Base-by-base conservation (phyloP, 2,113 vertebrate species). In the Lonchura striata region DNA sequence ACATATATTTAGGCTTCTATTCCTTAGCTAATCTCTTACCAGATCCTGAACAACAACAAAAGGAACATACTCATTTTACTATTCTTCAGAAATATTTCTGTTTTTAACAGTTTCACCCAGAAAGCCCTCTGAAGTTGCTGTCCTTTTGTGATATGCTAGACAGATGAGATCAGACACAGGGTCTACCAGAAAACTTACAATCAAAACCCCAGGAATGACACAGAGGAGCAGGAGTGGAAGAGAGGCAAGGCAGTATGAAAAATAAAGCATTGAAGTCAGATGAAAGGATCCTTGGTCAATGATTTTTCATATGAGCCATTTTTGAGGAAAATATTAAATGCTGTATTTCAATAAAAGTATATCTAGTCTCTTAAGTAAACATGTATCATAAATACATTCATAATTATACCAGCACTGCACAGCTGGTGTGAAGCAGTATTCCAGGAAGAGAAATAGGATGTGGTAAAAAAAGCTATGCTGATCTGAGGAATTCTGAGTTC, bases 1-100 rank as follows among this genome's bases (percentile, higher is more conserved):
- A 97, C 66, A 95, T 80, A 25, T 88, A 64, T 89, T 96, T 97
- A 46, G 94, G 54, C 75, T 96, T 88, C 46, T 86, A 14, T 54
- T 68, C 25, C 49, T 50, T 41, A 53, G 30, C 20, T 77, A 10
- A 94, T 72, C 91, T 97, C 54, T 39, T 70, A 47, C n/a, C 18
- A 84, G 12, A 25, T 49, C 44, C 66, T 89, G 41, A 81, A 86
- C 50, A 17, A 2, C 47, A 94, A 88, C 7, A 52, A 66, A 46
- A 57, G 13, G 57, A 91, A 49, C 10, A 21, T 9, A 13, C 9
- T 68, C 20, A 20, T 60, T 63, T 60, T 47, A 60, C 9, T 42
- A 10, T 30, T 71, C 31, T 56, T 77, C 33, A 52, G 31, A 66
- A 90, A 37, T 7, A 64, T 52, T 83, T 71, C 6, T 31, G 11